Evolutionary conservation across 2,888 invertebrate species (phyloP).

Genomic region (Morinoia aosen): DNA sequence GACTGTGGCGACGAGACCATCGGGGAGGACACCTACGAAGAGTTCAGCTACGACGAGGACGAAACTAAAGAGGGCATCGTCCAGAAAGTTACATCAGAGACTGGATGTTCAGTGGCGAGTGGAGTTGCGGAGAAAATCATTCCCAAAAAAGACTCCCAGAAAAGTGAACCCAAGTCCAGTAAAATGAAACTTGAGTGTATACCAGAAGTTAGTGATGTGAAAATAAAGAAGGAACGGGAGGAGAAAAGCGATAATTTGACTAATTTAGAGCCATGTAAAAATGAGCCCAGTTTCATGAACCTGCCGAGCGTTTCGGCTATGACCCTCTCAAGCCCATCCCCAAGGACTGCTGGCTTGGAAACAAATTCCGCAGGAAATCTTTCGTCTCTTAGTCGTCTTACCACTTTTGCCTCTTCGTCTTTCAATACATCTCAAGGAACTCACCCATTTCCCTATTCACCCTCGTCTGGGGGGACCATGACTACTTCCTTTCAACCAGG

Average conservation of each 20-base stretch:
- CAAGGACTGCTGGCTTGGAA: background rate
- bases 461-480: background rate
- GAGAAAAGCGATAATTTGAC: conserved; percentile 11
- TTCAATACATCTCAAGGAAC: background rate
- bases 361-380: background rate
- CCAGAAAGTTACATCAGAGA: background rate
- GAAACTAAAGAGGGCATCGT: conserved; percentile 48
- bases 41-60: conserved; percentile 45
- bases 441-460: background rate
- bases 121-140: background rate
- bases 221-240: conserved; percentile 36
- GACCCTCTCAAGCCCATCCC: background rate
- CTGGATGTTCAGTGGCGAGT: background rate
- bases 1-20: conserved; percentile 46
- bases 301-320: conserved; percentile 16
- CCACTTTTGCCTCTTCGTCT: conserved; percentile 18
- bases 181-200: conserved; percentile 32
- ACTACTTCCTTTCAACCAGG: background rate
- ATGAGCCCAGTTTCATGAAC: background rate
- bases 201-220: conserved; percentile 33
- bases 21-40: conserved; percentile 23
- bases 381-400: conserved; percentile 33
- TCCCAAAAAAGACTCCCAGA: background rate
- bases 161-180: background rate
- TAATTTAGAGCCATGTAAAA: conserved; percentile 35